Evolutionary conservation across 2,797 vertebrate species (phyloP), one percentile per base, ranked within the genome.

Genomic region (Monodelphis domestica): DNA sequence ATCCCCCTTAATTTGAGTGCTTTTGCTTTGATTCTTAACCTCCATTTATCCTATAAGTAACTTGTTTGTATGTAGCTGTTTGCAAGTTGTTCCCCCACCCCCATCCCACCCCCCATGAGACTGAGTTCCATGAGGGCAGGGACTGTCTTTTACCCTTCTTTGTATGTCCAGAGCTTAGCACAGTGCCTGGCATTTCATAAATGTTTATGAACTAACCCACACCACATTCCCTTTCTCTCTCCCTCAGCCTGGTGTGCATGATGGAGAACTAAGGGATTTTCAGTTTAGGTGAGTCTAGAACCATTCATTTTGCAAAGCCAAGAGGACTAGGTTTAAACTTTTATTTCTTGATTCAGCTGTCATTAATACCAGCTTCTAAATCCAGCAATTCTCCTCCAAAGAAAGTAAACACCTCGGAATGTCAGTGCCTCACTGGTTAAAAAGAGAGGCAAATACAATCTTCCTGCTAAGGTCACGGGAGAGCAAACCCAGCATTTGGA

Each of bases 401-500:
- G 52, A 52, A 94, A 93, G 17, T 50, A 56, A 91, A 78, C n/a
- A 56, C 50, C 89, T 88, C 63, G 91, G 54, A 63, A 89, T 30
- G 52, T 28, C 89, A 92, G 94, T 53, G 70, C 50, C 84, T 90
- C 90, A 55, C 94, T 95, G 52, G 92, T 94, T 96, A 93, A 94
- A 88, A 90, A 28, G 4, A 53, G 55, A 0, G 1, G 33, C 78
- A 51, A 52, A 28, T 5, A 53, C 90, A 94, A 63, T 89, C 17
- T 70, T 84, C 38, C 38, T 0, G 11, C 87, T 90, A 70, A 55
- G 89, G 92, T 88, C 90, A 57, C 52, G 15, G 4, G 33, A 92
- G 90, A 63, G 88, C 93, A 95, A 96, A 94, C 33, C 55, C 90
- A 90, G 90, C 51, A n/a, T 91, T 92, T 91, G 91, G 95, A 95